Evolutionary conservation across 2,797 vertebrate genomes (phyloP), one percentile per base, ranked within the genome.

Genomic region (Tenualosa thibaudeaui): DNA sequence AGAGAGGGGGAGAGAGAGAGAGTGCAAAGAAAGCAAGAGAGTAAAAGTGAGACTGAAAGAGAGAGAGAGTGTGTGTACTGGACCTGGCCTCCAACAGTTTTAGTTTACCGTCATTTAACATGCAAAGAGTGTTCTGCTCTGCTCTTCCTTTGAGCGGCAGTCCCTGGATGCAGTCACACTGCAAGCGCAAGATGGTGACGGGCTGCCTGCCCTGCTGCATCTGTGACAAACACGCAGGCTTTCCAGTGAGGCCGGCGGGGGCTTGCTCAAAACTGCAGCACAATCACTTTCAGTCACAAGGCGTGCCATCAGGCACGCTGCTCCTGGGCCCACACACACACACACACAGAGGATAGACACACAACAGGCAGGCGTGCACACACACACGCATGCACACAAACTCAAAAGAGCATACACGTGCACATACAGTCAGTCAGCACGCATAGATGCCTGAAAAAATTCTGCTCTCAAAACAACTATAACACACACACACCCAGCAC

Each of bases 231-330:
- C 24, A 54, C 53, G 82, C 81, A 85, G 53, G 71, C 17, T 60
- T 86, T 62, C 65, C 60, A 24, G 22, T 40, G 71, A 84, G 46
- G 83, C 83, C 85, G 56, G 78, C 49, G 75, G 81, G 81, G 2
- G 75, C 17, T 7, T 26, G 68, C 82, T 82, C 40, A 81, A 75
- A 87, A 84, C 81, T 85, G 75, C 84, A 87, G 81, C 81, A 85
- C 82, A 82, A 88, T 87, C 84, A 86, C 82, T 87, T 84, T 60
- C 84, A 81, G 84, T 85, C 85, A 87, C 84, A 83, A 68, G 37
- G 84, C 68, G 26, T 37, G 68, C 68, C 68, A 75, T 43, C 68
- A 75, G 68, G 68, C 22, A 62, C n/a, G n/a, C 58, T 62, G 58
- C 68, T 75, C 13, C 68, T 37, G 15, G 68, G 68, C 71, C 75